phyloP scores from a whole-genome alignment of 2,888 invertebrate species.

The Phengaris alcon region DNA sequence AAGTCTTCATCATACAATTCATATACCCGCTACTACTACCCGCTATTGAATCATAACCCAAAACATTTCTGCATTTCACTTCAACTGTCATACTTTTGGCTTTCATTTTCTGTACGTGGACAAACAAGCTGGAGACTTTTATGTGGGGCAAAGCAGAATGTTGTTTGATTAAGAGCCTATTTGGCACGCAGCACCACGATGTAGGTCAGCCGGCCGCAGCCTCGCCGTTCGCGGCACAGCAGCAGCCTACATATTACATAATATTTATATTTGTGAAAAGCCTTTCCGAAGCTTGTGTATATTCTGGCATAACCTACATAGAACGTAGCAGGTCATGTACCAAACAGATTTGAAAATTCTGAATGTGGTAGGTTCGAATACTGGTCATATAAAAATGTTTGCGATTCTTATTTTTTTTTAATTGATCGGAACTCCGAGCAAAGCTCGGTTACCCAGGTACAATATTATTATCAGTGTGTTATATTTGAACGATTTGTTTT shows the following conservation, averaged over 20 bases:
- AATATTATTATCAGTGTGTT: too few species aligned
- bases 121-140: neutral
- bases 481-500: too few species aligned
- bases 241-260: neutral
- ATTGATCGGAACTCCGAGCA: too few species aligned
- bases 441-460: too few species aligned
- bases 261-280: slow-evolving; percentile 4
- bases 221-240: neutral
- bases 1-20: too few species aligned
- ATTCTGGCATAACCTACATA: neutral
- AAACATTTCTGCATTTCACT: neutral
- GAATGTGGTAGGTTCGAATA: too few species aligned
- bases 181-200: neutral
- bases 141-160: neutral
- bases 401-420: too few species aligned
- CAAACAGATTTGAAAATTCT: too few species aligned
- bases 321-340: neutral
- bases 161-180: slow-evolving; percentile 11
- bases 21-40: too few species aligned
- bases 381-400: too few species aligned
- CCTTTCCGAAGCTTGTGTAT: neutral
- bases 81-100: neutral
- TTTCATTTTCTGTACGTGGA: neutral
- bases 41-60: neutral
- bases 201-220: slow-evolving; percentile 13